Conservation (phyloP, 2,113 vertebrate genomes). For the Chloebia gouldiae region DNA sequence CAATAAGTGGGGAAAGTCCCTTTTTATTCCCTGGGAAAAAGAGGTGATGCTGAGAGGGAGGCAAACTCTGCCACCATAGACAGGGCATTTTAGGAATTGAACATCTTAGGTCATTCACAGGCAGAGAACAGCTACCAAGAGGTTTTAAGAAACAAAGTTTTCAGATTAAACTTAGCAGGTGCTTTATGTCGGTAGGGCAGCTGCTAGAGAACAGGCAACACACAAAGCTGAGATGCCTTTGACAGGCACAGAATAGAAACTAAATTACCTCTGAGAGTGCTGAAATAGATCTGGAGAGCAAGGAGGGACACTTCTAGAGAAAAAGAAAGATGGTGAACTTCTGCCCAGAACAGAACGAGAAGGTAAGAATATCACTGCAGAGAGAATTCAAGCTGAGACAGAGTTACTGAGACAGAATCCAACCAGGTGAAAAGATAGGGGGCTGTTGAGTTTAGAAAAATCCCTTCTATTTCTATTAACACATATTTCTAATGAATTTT, state of each 20-base stretch:
- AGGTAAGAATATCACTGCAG: background rate
- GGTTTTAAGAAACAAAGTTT: background rate
- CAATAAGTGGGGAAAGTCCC: background rate
- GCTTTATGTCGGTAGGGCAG: background rate
- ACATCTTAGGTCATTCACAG: background rate
- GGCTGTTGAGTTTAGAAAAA: fast-evolving
- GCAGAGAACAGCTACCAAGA: background rate
- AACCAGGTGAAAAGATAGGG: background rate
- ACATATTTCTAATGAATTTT: background rate
- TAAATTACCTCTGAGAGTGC: background rate
- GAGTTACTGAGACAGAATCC: background rate
- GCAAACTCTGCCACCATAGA: background rate
- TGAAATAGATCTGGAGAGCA: background rate
- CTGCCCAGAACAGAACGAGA: background rate
- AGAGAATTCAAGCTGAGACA: background rate
- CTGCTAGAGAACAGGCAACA: background rate
- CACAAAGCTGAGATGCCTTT: background rate
- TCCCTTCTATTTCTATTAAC: background rate
- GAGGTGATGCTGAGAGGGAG: background rate
- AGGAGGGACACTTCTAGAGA: background rate
- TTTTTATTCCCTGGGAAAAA: background rate
- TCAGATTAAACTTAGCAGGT: background rate
- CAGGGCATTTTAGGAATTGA: background rate
- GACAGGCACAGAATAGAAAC: background rate
- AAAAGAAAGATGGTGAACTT: background rate